Base-by-base conservation (phyloP, 1,140 invertebrate species). In the Calliphora vicina region DNA sequence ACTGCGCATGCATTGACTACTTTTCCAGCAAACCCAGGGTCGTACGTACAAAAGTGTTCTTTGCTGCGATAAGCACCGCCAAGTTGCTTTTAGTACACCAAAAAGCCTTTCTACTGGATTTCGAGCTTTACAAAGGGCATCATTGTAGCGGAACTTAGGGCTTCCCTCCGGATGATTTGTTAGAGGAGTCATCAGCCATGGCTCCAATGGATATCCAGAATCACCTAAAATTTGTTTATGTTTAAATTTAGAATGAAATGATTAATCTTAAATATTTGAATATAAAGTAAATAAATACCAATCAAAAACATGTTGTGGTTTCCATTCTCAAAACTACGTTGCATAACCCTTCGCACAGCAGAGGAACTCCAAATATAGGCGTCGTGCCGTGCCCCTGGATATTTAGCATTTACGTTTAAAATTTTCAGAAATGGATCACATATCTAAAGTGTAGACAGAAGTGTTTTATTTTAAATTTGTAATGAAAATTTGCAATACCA, bases 361-460 rank as follows among this genome's bases (percentile, higher is more conserved):
- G 71, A 73, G 12, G 71, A 29, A n/a, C 71, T 29, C 25, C 25
- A 73, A 73, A 73, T 73, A n/a, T 13, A 73, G 2, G 71, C 2
- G 13, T 73, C 71, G 25, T 9, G 71, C 20, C 71, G 26, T 4
- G 71, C 71, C 12, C 10, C 71, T 4, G 71, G 71, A 29, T n/a
- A n/a, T n/a, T n/a, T n/a, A n/a, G n/a, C n/a, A n/a, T n/a, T n/a
- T n/a, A n/a, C n/a, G n/a, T n/a, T 73, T 73, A 73, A 73, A 27
- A 73, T 73, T 73, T 73, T 73, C 4, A 73, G 25, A 73, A 29
- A 29, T 27, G 71, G 26, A 27, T 73, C 25, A 73, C 71, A 73
- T 29, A 73, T 73, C 71, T 73, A 29, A 1, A 57, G 17, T 8
- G 6, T 57, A 12, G 13, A 73, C 27, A 73, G 29, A 27, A 73